These are phyloP conservation scores for Itoplectis maculator DNA, from an alignment of 2,888 invertebrate genomes.

Conservation along the genomic window DNA sequence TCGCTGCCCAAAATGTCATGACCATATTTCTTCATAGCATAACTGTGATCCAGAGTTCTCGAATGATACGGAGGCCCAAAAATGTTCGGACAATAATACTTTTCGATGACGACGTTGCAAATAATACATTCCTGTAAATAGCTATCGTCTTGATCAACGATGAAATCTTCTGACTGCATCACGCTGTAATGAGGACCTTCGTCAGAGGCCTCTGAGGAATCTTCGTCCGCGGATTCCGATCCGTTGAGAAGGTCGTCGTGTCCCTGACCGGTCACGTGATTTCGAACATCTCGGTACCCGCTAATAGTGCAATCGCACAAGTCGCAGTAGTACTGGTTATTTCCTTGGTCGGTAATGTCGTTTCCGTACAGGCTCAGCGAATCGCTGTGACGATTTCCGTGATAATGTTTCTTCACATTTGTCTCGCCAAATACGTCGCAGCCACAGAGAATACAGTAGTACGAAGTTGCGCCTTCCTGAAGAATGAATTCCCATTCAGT, in stretches of 20 bases:
- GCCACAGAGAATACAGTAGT: constrained; percentile 15
- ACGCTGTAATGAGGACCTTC: background rate
- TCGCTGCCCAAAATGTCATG: background rate
- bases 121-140: background rate
- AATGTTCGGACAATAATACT: too few relatives aligned
- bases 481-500: background rate
- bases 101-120: background rate
- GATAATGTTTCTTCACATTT: background rate
- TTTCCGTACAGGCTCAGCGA: background rate
- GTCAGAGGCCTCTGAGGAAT: constrained; percentile 1
- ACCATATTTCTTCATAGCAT: background rate
- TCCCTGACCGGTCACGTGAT: background rate
- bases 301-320: constrained; percentile 6
- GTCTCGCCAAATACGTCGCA: background rate
- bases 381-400: background rate
- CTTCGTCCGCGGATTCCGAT: background rate
- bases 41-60: background rate
- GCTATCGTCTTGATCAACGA: background rate
- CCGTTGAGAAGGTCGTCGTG: background rate
- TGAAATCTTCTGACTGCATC: background rate
- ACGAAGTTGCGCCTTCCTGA: background rate
- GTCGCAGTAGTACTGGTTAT: background rate
- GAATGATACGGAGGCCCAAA: too few relatives aligned
- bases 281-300: background rate
- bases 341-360: background rate